Conservation (phyloP, 2,797 vertebrate species). For the Nannoperca obscura region DNA sequence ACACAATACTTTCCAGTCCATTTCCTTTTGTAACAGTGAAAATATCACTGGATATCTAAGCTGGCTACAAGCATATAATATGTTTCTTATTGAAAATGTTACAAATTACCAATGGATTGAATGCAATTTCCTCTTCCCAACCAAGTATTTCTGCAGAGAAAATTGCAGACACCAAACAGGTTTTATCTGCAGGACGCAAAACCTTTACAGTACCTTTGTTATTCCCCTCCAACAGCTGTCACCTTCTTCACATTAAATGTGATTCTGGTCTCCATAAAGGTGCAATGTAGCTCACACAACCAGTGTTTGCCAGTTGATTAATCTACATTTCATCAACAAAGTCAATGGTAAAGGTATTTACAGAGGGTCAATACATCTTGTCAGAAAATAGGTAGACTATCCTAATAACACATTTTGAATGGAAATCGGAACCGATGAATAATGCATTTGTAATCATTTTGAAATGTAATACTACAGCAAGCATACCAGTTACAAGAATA, state of each 20-base stretch:
- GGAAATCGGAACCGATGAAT: slow-evolving; percentile 47
- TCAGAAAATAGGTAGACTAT: neutral
- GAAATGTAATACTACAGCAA: slow-evolving; percentile 3
- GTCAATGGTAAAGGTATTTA: slow-evolving; percentile 20
- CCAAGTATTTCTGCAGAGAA: neutral
- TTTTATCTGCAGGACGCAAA: slow-evolving; percentile 8
- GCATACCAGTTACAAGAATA: neutral
- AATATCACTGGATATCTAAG: neutral
- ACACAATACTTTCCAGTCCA: neutral
- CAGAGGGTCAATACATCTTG: slow-evolving; percentile 38
- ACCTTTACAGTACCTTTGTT: neutral
- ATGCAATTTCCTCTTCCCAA: neutral
- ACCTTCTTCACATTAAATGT: neutral
- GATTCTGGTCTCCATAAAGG: slow-evolving; percentile 5
- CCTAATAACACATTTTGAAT: slow-evolving; percentile 35
- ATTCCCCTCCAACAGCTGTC: neutral
- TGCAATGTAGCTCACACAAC: slow-evolving; percentile 13
- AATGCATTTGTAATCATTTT: slow-evolving; percentile 39
- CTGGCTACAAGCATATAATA: slow-evolving; percentile 1
- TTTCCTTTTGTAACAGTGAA: neutral
- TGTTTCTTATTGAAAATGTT: slow-evolving; percentile 13
- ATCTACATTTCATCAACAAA: slow-evolving; percentile 45
- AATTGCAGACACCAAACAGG: neutral
- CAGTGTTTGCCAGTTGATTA: slow-evolving; percentile 15
- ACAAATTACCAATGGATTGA: neutral